phyloP scores from a whole-genome alignment of 2,797 vertebrate species.

The Rallus crepitans region DNA sequence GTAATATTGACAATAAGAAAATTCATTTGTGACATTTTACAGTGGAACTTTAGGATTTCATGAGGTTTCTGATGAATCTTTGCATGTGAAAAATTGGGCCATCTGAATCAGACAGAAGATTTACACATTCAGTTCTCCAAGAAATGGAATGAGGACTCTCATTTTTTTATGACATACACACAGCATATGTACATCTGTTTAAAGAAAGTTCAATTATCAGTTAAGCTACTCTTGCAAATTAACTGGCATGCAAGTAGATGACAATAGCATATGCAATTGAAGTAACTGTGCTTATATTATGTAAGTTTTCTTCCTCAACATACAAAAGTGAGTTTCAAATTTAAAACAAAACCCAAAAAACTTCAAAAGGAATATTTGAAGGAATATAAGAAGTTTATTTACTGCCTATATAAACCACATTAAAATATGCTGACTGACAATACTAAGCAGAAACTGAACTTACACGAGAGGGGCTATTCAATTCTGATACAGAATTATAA shows the following conservation, averaged over 20 bases:
- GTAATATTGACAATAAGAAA: not conserved
- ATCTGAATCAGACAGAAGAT: not conserved
- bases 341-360: not conserved
- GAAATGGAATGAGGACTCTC: not conserved
- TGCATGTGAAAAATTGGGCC: not conserved
- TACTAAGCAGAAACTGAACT: not conserved
- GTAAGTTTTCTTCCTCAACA: not conserved
- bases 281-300: not conserved
- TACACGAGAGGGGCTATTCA: rapidly evolving
- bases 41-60: not conserved
- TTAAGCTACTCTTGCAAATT: not conserved
- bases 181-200: not conserved
- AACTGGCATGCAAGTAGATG: not conserved
- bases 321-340: not conserved
- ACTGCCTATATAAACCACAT: not conserved
- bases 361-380: not conserved
- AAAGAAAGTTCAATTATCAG: not conserved
- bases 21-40: not conserved
- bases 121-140: not conserved
- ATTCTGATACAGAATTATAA: not conserved
- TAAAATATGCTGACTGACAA: not conserved
- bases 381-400: not conserved
- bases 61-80: not conserved
- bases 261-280: not conserved
- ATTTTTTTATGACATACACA: not conserved